Evolutionary conservation across 1,140 invertebrate species (phyloP), one percentile per base, ranked within the genome.

Genomic region (Delia radicum): DNA sequence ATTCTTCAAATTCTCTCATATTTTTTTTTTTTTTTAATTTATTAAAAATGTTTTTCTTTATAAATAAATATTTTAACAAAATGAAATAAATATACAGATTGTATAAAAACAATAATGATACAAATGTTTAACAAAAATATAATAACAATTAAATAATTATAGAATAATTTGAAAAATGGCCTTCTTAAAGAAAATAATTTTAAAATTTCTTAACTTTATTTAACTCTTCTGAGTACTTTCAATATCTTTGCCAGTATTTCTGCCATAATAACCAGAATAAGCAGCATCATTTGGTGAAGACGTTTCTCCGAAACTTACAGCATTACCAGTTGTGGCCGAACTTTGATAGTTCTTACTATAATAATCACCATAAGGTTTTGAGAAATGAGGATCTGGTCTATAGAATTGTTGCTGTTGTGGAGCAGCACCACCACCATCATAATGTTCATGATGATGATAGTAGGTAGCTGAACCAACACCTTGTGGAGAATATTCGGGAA

Each of bases 201-300:
- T 13, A n/a, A n/a, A n/a, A 48, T 72, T 42, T 69, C 55, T 10
- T 26, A 8, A 1, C 18, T 46, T 6, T 8, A 46, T 62, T 74
- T 82, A 82, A 61, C 76, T 82, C 77, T 78, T 79, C 62, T 81
- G 80, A 24, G 81, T 81, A 73, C 81, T 82, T 26, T 78, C 73
- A 67, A 85, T 84, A 76, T 84, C 84, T 79, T 85, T 84, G 79
- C 82, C 84, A 2, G 79, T 80, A 72, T 78, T 85, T 15, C 83
- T 79, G 13, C 85, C 81, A 79, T 90, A 90, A 80, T 93, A 94
- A 13, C 91, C 92, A 33, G 91, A 88, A 80, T 93, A 91, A 75
- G 93, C 93, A 7, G 92, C 88, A 74, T 90, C 88, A 42, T 42
- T n/a, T 18, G 89, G 84, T 24, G 92, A 89, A 73, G 48, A 55